Percentiles rank a stretch among this genome's conserved stretches.
Conservation (phyloP, 2,797 vertebrate genomes). For the Anguilla megastoma region DNA sequence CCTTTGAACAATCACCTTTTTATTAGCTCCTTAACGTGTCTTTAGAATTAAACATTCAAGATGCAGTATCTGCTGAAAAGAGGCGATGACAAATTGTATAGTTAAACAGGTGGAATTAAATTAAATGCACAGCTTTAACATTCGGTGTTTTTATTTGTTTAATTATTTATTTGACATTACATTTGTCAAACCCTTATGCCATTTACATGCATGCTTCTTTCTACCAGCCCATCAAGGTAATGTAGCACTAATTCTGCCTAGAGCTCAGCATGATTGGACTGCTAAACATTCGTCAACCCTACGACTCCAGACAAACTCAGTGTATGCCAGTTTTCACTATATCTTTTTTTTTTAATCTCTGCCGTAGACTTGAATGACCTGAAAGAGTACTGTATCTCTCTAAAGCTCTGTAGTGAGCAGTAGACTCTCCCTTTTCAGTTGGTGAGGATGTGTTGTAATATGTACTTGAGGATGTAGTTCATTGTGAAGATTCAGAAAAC, state of each 20-base stretch:
- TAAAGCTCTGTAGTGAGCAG: background rate
- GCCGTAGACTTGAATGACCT: background rate
- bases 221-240: slow-evolving; percentile 1
- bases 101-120: background rate
- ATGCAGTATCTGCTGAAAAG: background rate
- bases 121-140: background rate
- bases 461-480: background rate
- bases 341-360: background rate
- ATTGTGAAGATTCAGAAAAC: slow-evolving; percentile 1
- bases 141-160: background rate
- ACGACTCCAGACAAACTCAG: background rate
- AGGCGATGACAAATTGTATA: background rate
- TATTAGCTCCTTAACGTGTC: background rate
- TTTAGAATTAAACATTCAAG: background rate
- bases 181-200: no score
- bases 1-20: background rate
- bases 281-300: background rate
- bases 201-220: background rate
- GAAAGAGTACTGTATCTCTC: background rate
- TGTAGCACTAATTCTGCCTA: background rate
- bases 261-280: background rate
- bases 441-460: no score
- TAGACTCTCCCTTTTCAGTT: background rate
- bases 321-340: background rate
- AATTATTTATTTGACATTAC: background rate